Evolutionary conservation across 2,888 invertebrate species (phyloP), one percentile per base, ranked within the genome.

Genomic region (Agapostemon virescens): DNA sequence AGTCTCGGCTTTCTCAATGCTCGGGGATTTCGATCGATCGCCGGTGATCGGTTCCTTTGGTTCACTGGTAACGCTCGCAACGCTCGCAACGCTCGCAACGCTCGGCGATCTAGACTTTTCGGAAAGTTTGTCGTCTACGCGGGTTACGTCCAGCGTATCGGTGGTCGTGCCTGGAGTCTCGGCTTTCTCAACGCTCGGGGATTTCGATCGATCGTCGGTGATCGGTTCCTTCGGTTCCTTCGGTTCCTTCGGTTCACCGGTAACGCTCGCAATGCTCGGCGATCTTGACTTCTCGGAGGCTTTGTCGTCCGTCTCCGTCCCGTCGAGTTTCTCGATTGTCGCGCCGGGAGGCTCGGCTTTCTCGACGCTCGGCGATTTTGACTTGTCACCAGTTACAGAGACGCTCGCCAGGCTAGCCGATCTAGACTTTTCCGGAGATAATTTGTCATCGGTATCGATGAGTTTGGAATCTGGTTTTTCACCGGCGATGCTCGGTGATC

Each of bases 111-210:
- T 26, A 11, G 66, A 66, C 15, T 42, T 42, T 6, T 66, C 64
- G 26, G 17, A 85, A 83, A 2, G 17, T 13, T 13, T 64, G 40
- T 83, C 77, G 2, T 71, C 70, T 0, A 7, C 1, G 20, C 20
- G 15, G 3, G 0, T n/a, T 3, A 11, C n/a, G 3, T 49, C 49
- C 11, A 49, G n/a, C n/a, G n/a, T 49, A 9, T 49, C 49, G 11
- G n/a, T n/a, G 3, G 79, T 52, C 33, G 85, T 69, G 73, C 88
- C 87, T 4, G 87, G 83, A 1, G 88, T 85, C 20, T 17, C 49
- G 38, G 68, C 42, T 1, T 67, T 67, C 17, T 30, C 30, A 4
- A 66, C 26, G 64, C 64, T 66, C 64, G 64, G 64, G 15, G 64
- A 40, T 26, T 40, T 66, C 23, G 64, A 40, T 0, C 26, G 66